Percentiles rank a stretch among this genome's conserved stretches.
Conservation (phyloP, 2,888 invertebrate genomes). For the Polia nebulosa region DNA sequence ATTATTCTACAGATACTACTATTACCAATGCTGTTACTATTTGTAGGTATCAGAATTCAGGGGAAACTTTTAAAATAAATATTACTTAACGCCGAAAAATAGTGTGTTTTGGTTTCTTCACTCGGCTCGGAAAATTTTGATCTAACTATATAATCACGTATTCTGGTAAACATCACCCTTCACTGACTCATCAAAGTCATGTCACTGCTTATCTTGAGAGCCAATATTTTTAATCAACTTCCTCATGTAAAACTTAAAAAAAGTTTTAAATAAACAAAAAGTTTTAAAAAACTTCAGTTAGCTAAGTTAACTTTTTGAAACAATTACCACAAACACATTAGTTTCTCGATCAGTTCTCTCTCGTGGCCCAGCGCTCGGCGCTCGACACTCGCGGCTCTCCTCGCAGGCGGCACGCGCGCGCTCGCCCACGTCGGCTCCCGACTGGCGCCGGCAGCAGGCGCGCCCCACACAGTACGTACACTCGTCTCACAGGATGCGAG, state of each 20-base stretch:
- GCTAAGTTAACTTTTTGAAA: not conserved
- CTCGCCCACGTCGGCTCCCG: slow-evolving; percentile 55
- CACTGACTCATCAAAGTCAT: not conserved
- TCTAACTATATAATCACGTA: not conserved
- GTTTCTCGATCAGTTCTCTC: not conserved
- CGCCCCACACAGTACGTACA: slow-evolving; percentile 6
- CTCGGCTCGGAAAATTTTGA: not conserved
- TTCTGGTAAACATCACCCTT: not conserved
- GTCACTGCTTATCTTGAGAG: not conserved
- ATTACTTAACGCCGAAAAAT: too few relatives aligned
- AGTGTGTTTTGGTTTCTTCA: too few relatives aligned
- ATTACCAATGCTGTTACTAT: not conserved
- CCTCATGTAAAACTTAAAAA: slow-evolving; percentile 2
- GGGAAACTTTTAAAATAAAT: too few relatives aligned
- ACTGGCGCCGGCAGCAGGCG: slow-evolving; percentile 59
- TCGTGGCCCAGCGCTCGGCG: too few relatives aligned
- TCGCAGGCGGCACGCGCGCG: slow-evolving; percentile 45
- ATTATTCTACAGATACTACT: not conserved
- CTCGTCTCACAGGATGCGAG: slow-evolving; percentile 7
- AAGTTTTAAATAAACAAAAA: not conserved
- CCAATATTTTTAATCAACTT: not conserved
- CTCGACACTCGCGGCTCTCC: slow-evolving; percentile 6
- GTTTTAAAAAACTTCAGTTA: not conserved
- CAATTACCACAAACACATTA: not conserved
- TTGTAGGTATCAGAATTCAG: too few relatives aligned